Conservation (phyloP, 2,888 invertebrate species). For the Dicranocentrus wangi region DNA sequence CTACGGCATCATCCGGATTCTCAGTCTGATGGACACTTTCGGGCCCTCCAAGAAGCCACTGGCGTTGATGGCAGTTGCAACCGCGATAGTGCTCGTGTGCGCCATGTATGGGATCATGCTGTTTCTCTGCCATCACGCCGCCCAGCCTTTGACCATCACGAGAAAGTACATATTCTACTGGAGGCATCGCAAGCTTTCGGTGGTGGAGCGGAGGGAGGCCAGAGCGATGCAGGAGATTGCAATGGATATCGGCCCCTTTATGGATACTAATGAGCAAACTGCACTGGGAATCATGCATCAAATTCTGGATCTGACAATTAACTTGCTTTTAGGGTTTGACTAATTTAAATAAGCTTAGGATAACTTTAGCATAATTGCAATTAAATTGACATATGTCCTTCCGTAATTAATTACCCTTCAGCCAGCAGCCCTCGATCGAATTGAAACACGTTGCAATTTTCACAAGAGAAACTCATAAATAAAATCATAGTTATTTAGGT, state of each 20-base stretch:
- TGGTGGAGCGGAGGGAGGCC: constrained; percentile 17
- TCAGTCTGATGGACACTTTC: background rate
- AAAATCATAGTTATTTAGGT: too few relatives aligned
- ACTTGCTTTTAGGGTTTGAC: constrained; percentile 9
- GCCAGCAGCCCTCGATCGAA: too few relatives aligned
- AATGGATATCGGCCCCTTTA: constrained; percentile 9
- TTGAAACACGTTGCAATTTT: too few relatives aligned
- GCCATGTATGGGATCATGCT: background rate
- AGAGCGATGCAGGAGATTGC: constrained; percentile 20
- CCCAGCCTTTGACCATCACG: background rate
- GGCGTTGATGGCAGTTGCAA: background rate
- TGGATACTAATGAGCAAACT: background rate
- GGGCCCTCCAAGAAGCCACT: background rate
- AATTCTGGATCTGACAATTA: constrained; percentile 7
- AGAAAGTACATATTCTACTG: constrained; percentile 4
- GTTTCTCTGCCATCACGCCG: constrained; percentile 28
- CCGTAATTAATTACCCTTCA: too few relatives aligned
- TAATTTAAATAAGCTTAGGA: too few relatives aligned
- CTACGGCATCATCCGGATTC: background rate
- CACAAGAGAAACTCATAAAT: too few relatives aligned
- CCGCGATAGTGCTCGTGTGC: background rate
- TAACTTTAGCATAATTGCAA: too few relatives aligned
- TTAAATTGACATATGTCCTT: too few relatives aligned
- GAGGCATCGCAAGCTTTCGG: constrained; percentile 13
- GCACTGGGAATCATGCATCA: background rate